phyloP scores from a whole-genome alignment of 2,888 invertebrate species.

The Polietes domitor region DNA sequence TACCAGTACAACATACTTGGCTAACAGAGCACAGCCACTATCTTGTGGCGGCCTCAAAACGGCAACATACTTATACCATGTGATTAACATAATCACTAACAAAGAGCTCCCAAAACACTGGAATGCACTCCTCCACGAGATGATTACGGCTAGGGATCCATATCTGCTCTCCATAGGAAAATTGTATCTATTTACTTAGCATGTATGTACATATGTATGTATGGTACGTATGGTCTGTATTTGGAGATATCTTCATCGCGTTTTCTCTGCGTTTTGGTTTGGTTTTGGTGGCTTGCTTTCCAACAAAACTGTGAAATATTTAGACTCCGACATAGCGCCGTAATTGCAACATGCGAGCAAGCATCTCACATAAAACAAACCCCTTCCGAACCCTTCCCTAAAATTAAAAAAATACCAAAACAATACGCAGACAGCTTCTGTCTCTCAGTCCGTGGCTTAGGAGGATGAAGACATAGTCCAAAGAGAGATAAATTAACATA shows the following conservation, averaged over 20 bases:
- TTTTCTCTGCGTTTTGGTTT: not conserved
- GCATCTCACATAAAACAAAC: constrained; percentile 24
- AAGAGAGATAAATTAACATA: constrained; percentile 8
- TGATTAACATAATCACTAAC: constrained; percentile 65
- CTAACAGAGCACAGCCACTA: too few species aligned
- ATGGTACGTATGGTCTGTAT: too few species aligned
- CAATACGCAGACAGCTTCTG: not conserved
- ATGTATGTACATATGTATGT: too few species aligned
- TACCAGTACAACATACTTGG: not conserved
- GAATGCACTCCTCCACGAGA: constrained; percentile 8
- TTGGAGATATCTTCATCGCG: not conserved
- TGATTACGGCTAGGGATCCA: not conserved
- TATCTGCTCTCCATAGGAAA: not conserved
- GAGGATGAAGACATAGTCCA: not conserved
- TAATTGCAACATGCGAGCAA: constrained; percentile 53
- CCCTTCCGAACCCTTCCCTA: not conserved
- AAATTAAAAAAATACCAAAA: too few species aligned
- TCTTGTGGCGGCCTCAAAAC: not conserved
- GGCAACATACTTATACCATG: constrained; percentile 35
- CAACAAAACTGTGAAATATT: constrained; percentile 57
- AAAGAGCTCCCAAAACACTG: constrained; percentile 40
- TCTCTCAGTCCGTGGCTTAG: not conserved
- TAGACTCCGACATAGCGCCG: constrained; percentile 33
- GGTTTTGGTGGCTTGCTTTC: constrained; percentile 12
- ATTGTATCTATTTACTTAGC: not conserved